Base-by-base conservation (phyloP, 2,888 invertebrate genomes). In the Tetramorium bicarinatum region DNA sequence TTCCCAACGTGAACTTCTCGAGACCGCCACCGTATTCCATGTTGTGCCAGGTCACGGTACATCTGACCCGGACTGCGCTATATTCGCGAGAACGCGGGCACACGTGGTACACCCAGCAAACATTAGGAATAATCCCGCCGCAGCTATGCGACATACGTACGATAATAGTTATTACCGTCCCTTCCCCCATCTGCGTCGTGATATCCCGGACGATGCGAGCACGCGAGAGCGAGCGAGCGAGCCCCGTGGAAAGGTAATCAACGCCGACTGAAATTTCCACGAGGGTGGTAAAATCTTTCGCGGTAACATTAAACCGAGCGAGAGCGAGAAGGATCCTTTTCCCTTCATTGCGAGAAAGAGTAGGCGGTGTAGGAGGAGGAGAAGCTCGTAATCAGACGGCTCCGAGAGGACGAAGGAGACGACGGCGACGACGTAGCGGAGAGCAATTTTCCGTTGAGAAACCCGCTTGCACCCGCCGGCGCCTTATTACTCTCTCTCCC, bases 271-370 rank as follows among this genome's bases (percentile, higher is more conserved):
- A 83, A 69, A 87, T 87, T 71, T 81, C 71, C 77, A 64, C 25
- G 72, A 52, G 71, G 41, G 47, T 66, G 64, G 71, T 85, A 82
- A 87, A 87, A 87, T 87, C 81, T 69, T 66, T 77, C 67, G 72
- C 54, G 82, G 66, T 49, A 84, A 82, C 85, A 84, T 87, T 85
- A 87, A 85, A 85, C 69, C 29, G 71, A 52, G 56, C n/a, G 29
- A 18, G 47, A 80, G 54, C 21, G 77, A 77, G 44, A n/a, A 29
- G 76, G 75, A 75, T 87, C 77, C 82, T 56, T 79, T 83, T 83
- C 52, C 80, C 81, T 75, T 82, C 82, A 79, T 79, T 69, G 82
- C 79, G 59, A 59, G 44, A 52, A 34, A 29, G 49, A 44, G 15
- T n/a, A 66, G 52, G 8, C 2, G 15, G n/a, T 2, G 11, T n/a